Evolutionary conservation across 2,888 invertebrate genomes (phyloP), one percentile per base, ranked within the genome.

Genomic region (Brenthis hecate): DNA sequence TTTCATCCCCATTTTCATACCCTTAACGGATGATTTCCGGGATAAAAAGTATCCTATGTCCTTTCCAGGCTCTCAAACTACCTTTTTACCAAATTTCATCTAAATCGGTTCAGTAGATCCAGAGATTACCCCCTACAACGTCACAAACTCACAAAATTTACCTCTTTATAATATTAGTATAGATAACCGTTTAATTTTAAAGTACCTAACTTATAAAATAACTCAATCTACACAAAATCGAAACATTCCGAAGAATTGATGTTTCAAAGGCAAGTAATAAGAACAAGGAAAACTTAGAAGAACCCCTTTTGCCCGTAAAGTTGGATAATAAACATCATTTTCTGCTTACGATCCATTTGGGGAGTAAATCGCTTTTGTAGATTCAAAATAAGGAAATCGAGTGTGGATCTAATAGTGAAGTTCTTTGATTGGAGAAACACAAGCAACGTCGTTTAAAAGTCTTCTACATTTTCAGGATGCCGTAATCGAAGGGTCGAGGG

Each of bases 251-350:
- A 14, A 32, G 14, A 13, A 56, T 32, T n/a, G 28, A 55, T 28
- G 19, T 14, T 19, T 11, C 16, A 43, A 13, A 13, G 14, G 8
- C 13, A 8, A 13, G 11, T 14, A 19, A 56, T 32, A 57, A 14
- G 51, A 61, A 16, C 13, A 48, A 60, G 28, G n/a, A 51, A 60
- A 50, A 60, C 28, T 50, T 28, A 32, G 28, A 47, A 43, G 48
- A 16, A 16, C 57, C 60, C 60, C n/a, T 51, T 50, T 51, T 14
- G 23, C 28, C n/a, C 60, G 51, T 61, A 61, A 61, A 61, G 14
- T 61, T 11, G 14, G 32, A 13, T 61, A 51, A 51, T 32, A 61
- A 51, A 32, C 50, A 28, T 32, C 28, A 32, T 51, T 19, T 61
- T 61, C n/a, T 32, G 32, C 50, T 50, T 28, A 51, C 60, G 48